Base-by-base conservation (phyloP, 2,888 invertebrate species). In the Clistopyga incitator region DNA sequence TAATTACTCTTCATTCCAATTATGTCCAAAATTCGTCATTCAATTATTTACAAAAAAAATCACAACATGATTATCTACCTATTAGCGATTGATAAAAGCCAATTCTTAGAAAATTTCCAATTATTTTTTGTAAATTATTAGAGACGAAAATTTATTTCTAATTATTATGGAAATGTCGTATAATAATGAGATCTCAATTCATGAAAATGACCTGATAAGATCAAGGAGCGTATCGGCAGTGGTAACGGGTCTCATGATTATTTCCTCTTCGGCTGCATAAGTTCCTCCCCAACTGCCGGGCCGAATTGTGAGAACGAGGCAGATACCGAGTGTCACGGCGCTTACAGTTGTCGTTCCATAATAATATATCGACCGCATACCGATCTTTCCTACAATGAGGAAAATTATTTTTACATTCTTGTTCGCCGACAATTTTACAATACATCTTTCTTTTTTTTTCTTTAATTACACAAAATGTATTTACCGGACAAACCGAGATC, bases 211-310 rank as follows among this genome's bases (percentile, higher is more conserved):
- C 96, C 96, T 95, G 84, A 96, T 93, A 77, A 97, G 94, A 93
- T 97, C 97, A 89, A 97, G 93, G 70, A 97, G 93, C 0, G 96
- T 96, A 90, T 97, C 97, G 0, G 94, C 94, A 0, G 96, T 96
- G 45, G 95, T 95, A 20, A 95, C 94, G 84, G 94, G 94, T 82
- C 95, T 92, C 11, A 91, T 13, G n/a, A 20, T 11, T 8, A 20
- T 6, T 1, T 34, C 29, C 6, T 84, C 83, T n/a, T 67, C 78
- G 18, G 67, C 67, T 13, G 86, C 80, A 3, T 84, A 71, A 47
- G 88, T 82, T 85, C 91, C 85, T 10, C 86, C 87, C n/a, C 78
- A 87, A 3, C 91, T 91, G 10, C 95, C 97, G 0, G 97, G 97
- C 86, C 94, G 94, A 83, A 97, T 96, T 4, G 94, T 91, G 6